Evolutionary conservation across 2,888 invertebrate genomes (phyloP).

Genomic region (Diloba caeruleocephala): DNA sequence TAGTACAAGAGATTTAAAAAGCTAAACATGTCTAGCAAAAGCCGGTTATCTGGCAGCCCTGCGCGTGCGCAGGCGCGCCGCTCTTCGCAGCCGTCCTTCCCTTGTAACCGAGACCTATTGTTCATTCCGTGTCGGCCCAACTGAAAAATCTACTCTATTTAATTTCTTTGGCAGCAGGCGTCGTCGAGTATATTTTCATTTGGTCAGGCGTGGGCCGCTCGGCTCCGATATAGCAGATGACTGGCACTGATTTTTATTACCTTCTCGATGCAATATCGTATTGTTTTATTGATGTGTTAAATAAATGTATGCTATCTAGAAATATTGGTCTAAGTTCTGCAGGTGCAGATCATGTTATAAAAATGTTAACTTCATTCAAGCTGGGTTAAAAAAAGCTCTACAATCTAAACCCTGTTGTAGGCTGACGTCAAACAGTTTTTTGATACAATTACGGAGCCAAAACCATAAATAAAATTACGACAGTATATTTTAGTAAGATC

Average conservation of each 20-base stretch:
- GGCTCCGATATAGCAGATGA: slow-evolving; percentile 77
- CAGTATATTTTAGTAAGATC: slow-evolving; percentile 26
- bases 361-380: slow-evolving; percentile 13
- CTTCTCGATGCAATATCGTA: slow-evolving; percentile 75
- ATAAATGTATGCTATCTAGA: slow-evolving; percentile 65
- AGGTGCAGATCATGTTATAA: slow-evolving; percentile 43
- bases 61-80: slow-evolving; percentile 48
- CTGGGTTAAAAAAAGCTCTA: not conserved
- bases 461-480: slow-evolving; percentile 26
- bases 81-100: slow-evolving; percentile 73
- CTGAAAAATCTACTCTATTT: slow-evolving; percentile 85
- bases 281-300: slow-evolving; percentile 81
- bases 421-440: not conserved
- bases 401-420: too few species aligned
- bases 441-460: slow-evolving; percentile 1
- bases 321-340: slow-evolving; percentile 56
- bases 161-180: slow-evolving; percentile 85
- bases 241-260: slow-evolving; percentile 84
- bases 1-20: slow-evolving; percentile 11
- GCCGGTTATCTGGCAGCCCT: slow-evolving; percentile 37
- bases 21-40: slow-evolving; percentile 11
- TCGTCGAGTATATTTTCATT: slow-evolving; percentile 83
- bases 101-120: slow-evolving; percentile 81
- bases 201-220: slow-evolving; percentile 78
- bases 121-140: slow-evolving; percentile 76